Conservation (phyloP, 1,140 invertebrate genomes). For the Procambarus virginalis region DNA sequence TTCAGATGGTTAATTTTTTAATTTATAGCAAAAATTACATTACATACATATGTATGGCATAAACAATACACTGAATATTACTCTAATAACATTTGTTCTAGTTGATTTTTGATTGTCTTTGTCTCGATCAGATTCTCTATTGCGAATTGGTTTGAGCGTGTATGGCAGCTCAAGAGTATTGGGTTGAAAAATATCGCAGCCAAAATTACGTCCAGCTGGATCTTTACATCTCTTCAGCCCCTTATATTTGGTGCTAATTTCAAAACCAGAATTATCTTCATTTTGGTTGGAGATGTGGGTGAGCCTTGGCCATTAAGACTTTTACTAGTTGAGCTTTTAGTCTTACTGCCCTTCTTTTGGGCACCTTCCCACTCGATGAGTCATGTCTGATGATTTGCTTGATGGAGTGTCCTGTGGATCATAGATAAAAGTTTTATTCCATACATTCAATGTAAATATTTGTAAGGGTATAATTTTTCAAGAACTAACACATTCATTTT, state of each 20-base stretch:
- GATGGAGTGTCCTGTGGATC: slow-evolving; percentile 20
- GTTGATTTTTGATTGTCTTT: slow-evolving; percentile 43
- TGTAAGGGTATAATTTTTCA: too few species aligned
- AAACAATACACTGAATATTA: not conserved
- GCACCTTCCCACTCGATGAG: slow-evolving; percentile 9
- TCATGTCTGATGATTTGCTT: slow-evolving; percentile 35
- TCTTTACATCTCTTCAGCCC: slow-evolving; percentile 74
- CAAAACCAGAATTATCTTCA: slow-evolving; percentile 74
- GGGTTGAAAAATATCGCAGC: slow-evolving; percentile 41
- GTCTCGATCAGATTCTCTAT: slow-evolving; percentile 39
- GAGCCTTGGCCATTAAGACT: slow-evolving; percentile 56
- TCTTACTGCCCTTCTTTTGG: slow-evolving; percentile 23
- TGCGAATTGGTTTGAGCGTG: slow-evolving; percentile 26
- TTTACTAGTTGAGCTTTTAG: slow-evolving; percentile 39
- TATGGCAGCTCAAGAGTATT: slow-evolving; percentile 57
- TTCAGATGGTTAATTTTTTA: too few species aligned
- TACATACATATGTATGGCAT: not conserved
- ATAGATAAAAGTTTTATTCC: too few species aligned
- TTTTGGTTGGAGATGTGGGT: slow-evolving; percentile 28
- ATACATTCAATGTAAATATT: too few species aligned
- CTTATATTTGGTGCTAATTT: slow-evolving; percentile 75
- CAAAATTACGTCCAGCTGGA: slow-evolving; percentile 18
- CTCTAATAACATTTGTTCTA: slow-evolving; percentile 13
- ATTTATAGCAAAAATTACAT: not conserved
- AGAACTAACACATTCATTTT: too few species aligned